Percentiles rank a stretch among this genome's conserved stretches.
Evolutionary conservation across 2,797 vertebrate genomes (phyloP).

Genomic region (Molossus alvarezi): DNA sequence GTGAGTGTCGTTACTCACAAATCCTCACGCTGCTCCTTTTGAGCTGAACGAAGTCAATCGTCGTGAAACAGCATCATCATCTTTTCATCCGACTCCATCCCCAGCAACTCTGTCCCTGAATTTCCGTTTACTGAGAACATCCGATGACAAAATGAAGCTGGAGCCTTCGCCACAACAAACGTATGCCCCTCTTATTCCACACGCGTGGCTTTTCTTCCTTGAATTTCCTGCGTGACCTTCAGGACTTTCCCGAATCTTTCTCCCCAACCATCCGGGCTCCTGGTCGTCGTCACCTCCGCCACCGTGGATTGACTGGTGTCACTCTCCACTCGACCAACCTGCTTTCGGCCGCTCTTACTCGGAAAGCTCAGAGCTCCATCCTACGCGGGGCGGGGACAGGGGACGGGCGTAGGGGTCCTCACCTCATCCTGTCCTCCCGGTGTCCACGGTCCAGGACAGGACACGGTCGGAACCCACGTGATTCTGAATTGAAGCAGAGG

Average conservation of each 20-base stretch:
- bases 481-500: not conserved
- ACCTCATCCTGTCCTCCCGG: fast-evolving
- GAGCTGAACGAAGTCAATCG: not conserved
- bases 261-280: fast-evolving
- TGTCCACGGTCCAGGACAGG: not conserved
- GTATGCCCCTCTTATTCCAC: fast-evolving
- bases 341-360: fast-evolving
- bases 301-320: fast-evolving
- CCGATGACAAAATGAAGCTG: not conserved
- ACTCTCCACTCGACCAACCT: not conserved
- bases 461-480: fast-evolving
- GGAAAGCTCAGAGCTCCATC: fast-evolving
- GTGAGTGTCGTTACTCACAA: not conserved
- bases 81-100: not conserved
- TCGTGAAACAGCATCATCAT: not conserved
- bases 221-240: fast-evolving
- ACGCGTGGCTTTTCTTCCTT: fast-evolving
- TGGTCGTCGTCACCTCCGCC: not conserved
- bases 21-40: not conserved
- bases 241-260: not conserved
- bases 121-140: not conserved
- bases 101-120: not conserved
- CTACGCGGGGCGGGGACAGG: fast-evolving
- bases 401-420: fast-evolving
- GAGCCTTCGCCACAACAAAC: not conserved